phyloP scores from a whole-genome alignment of 2,888 invertebrate species.

The Hofmannophila pseudospretella region DNA sequence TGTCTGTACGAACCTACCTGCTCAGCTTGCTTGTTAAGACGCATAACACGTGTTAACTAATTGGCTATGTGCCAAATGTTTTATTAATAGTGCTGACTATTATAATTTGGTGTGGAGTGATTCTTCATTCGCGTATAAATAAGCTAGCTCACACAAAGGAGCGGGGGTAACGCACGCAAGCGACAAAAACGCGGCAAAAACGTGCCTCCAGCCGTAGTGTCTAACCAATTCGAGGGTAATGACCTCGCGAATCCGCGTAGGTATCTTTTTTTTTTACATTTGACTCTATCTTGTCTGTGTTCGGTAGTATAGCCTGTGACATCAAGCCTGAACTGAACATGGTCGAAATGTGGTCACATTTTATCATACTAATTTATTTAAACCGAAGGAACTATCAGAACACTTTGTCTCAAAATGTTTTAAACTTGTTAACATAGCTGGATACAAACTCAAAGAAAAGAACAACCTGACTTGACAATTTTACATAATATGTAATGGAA shows the following conservation, averaged over 20 bases:
- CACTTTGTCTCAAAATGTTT: too few relatives aligned
- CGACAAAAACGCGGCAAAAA: slow-evolving; percentile 62
- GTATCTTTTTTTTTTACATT: background rate
- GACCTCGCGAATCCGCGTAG: slow-evolving; percentile 59
- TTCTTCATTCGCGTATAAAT: slow-evolving; percentile 12
- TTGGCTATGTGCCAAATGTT: slow-evolving; percentile 20
- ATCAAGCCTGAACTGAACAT: too few relatives aligned
- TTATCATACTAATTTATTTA: too few relatives aligned
- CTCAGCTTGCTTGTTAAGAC: slow-evolving; percentile 7
- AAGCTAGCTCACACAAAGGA: slow-evolving; percentile 18
- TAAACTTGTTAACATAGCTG: too few relatives aligned
- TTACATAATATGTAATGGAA: too few relatives aligned
- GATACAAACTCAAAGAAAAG: too few relatives aligned
- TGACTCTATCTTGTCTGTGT: background rate
- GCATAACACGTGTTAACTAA: slow-evolving; percentile 17
- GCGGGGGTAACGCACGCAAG: slow-evolving; percentile 62
- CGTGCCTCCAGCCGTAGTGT: slow-evolving; percentile 43
- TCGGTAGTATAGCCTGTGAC: too few relatives aligned
- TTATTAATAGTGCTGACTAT: slow-evolving; percentile 22
- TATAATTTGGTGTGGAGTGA: slow-evolving; percentile 10
- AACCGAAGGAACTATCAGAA: too few relatives aligned
- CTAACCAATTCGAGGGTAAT: slow-evolving; percentile 58
- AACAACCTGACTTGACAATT: too few relatives aligned
- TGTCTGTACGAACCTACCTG: background rate
- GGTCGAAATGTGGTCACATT: too few relatives aligned